A percentile compares a stretch with the other conserved stretches of the same genome.
These are phyloP conservation scores for Sterna hirundo DNA, from an alignment of 2,113 vertebrate genomes.

Conservation along the genomic window DNA sequence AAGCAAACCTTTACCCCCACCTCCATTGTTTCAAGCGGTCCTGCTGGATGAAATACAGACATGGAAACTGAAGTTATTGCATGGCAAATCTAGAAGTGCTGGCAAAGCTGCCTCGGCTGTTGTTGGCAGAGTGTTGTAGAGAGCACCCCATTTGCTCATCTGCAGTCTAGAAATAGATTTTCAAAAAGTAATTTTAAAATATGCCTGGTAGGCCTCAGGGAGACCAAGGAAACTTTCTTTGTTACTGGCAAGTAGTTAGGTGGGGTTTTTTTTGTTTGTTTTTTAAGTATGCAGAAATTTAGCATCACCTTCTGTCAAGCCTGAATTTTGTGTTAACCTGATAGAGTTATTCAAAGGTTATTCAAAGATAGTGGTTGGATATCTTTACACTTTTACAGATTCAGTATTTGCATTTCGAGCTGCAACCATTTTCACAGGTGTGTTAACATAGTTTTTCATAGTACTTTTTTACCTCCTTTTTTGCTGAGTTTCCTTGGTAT, in stretches of 20 bases:
- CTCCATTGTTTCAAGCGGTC: not conserved
- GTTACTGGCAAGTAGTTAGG: not conserved
- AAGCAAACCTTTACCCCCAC: not conserved
- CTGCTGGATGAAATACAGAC: not conserved
- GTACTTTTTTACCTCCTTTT: not conserved
- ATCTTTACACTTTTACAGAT: not conserved
- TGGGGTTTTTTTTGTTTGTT: not conserved
- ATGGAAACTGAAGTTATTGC: not conserved
- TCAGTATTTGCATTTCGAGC: not conserved
- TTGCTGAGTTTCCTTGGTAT: rapidly evolving
- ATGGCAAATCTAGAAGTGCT: not conserved
- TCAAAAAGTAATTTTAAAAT: not conserved
- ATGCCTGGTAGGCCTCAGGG: not conserved
- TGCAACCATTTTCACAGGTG: rapidly evolving
- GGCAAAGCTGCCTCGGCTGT: not conserved
- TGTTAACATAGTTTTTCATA: rapidly evolving
- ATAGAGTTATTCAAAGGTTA: not conserved
- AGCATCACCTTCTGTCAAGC: not conserved
- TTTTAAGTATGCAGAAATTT: not conserved
- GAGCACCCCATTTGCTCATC: not conserved
- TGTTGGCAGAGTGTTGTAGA: not conserved
- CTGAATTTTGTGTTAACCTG: not conserved
- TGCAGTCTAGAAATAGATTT: not conserved
- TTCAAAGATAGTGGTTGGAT: rapidly evolving
- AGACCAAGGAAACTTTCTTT: not conserved